Conservation (phyloP, 2,797 vertebrate genomes). For the Amblyraja radiata region DNA sequence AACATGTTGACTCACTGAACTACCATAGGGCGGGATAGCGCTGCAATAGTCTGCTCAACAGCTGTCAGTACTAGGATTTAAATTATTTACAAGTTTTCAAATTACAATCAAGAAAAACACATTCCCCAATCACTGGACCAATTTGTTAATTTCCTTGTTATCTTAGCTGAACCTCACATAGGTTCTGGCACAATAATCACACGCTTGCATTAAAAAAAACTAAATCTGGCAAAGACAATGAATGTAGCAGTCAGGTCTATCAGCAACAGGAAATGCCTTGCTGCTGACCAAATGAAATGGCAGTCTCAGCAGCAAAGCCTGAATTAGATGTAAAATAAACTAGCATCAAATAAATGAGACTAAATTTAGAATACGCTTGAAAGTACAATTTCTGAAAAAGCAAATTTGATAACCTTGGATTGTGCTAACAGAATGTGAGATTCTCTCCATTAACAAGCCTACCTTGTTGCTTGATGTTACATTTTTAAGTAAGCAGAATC, state of each 20-base stretch:
- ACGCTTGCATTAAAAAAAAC: neutral
- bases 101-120: neutral
- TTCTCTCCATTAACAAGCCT: neutral
- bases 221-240: neutral
- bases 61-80: neutral
- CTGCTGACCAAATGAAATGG: constrained; percentile 4
- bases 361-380: neutral
- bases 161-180: neutral
- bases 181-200: constrained; percentile 10
- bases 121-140: neutral
- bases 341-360: neutral
- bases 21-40: too few species aligned
- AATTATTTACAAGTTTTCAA: neutral
- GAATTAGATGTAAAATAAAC: neutral
- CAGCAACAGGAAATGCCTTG: constrained; percentile 5
- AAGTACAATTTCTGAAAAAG: neutral
- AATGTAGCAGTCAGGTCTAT: neutral
- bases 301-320: neutral
- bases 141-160: neutral
- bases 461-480: neutral
- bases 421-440: too few species aligned
- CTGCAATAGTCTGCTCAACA: too few species aligned
- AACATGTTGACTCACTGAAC: neutral
- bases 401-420: neutral
- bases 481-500: neutral